phyloP scores from a whole-genome alignment of 1,140 invertebrate species.

The Lucilia cuprina region DNA sequence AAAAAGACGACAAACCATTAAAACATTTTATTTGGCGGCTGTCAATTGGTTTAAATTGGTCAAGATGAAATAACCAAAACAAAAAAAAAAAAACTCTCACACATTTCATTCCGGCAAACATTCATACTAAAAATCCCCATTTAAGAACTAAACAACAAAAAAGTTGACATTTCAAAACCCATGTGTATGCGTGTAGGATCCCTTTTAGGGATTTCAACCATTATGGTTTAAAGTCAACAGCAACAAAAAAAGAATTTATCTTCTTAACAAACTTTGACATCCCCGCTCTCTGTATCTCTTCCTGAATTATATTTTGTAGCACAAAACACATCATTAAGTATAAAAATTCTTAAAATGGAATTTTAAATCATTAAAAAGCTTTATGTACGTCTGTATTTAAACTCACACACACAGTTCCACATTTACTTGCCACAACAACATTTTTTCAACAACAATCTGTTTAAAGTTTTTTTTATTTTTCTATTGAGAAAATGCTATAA shows the following conservation, averaged over 20 bases:
- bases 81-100: constrained; percentile 30
- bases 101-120: constrained; percentile 23
- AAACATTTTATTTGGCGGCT: constrained; percentile 33
- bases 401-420: constrained; percentile 35
- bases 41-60: constrained; percentile 35
- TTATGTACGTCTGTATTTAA: constrained; percentile 36
- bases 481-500: constrained; percentile 1
- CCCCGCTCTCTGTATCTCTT: neutral
- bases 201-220: neutral
- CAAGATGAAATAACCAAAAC: neutral
- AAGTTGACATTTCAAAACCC: neutral
- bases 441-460: constrained; percentile 38
- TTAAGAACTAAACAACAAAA: neutral
- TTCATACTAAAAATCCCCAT: constrained; percentile 16
- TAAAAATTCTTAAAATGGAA: constrained; percentile 64
- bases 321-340: constrained; percentile 64
- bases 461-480: neutral
- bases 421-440: neutral
- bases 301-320: constrained; percentile 34
- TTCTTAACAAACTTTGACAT: neutral
- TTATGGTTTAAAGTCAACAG: neutral
- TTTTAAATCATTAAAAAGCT: constrained; percentile 63
- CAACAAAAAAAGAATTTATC: neutral
- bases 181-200: neutral
- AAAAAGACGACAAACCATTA: constrained; percentile 26